These are phyloP conservation scores for Numenius arquata DNA, from an alignment of 2,113 vertebrate species.

Conservation along the genomic window DNA sequence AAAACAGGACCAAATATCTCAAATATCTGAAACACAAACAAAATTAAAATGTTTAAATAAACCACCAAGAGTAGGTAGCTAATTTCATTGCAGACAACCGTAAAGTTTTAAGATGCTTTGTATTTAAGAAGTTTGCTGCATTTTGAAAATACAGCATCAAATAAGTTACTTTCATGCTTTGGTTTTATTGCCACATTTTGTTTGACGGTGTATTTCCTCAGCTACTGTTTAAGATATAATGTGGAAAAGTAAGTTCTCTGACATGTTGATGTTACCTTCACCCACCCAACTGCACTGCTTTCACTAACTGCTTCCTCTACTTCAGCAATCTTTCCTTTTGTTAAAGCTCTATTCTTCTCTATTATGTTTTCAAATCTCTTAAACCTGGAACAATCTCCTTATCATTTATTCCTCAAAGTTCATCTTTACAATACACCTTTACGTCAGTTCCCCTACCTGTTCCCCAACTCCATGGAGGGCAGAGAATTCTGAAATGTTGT, in stretches of 20 bases:
- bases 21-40: conserved; percentile 82
- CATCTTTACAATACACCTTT: neutral
- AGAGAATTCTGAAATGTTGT: neutral
- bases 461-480: neutral
- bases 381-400: neutral
- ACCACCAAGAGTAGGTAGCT: neutral
- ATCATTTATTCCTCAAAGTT: neutral
- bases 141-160: neutral
- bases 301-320: neutral
- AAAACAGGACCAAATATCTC: conserved; percentile 94
- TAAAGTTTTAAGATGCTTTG: neutral
- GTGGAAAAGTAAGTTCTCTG: neutral
- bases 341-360: neutral
- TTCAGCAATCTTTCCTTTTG: neutral
- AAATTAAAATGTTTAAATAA: neutral
- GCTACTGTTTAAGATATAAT: neutral
- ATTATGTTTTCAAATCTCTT: neutral
- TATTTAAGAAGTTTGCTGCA: neutral
- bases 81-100: neutral
- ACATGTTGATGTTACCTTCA: neutral
- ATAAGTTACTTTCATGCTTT: neutral
- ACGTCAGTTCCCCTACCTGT: accelerated
- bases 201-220: neutral
- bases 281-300: neutral
- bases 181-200: neutral